phyloP scores from a whole-genome alignment of 2,888 invertebrate species.

The Cerastis leucographa region DNA sequence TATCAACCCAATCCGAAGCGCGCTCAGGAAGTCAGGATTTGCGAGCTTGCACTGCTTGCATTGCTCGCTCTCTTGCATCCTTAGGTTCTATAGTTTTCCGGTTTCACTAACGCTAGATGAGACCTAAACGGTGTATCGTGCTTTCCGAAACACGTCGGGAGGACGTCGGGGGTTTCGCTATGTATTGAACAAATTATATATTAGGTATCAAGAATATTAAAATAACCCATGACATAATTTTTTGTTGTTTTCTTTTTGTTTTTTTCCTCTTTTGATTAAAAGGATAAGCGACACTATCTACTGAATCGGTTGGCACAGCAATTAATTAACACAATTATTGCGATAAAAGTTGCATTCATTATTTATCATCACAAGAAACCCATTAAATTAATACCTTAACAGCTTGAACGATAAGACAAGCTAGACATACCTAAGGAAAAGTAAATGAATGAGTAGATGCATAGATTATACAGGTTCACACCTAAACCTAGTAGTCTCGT shows the following conservation, averaged over 20 bases:
- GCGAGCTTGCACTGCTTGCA: not conserved
- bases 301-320: not conserved
- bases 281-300: constrained; percentile 19
- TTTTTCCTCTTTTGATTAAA: constrained; percentile 5
- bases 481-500: not conserved
- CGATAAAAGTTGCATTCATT: constrained; percentile 35
- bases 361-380: constrained; percentile 18
- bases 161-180: not conserved
- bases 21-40: not conserved
- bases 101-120: not conserved
- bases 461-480: not conserved
- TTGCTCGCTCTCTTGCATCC: not conserved
- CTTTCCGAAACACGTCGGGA: not conserved
- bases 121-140: not conserved
- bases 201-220: not conserved
- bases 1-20: not conserved
- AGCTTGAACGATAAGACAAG: constrained; percentile 19
- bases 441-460: not conserved
- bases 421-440: constrained; percentile 25
- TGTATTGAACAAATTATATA: not conserved
- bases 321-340: constrained; percentile 4
- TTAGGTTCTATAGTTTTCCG: not conserved
- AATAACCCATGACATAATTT: not conserved
- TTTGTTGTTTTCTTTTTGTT: not conserved
- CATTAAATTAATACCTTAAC: constrained; percentile 14